phyloP scores from a whole-genome alignment of 2,888 invertebrate species.

The Dasypogon diadema region DNA sequence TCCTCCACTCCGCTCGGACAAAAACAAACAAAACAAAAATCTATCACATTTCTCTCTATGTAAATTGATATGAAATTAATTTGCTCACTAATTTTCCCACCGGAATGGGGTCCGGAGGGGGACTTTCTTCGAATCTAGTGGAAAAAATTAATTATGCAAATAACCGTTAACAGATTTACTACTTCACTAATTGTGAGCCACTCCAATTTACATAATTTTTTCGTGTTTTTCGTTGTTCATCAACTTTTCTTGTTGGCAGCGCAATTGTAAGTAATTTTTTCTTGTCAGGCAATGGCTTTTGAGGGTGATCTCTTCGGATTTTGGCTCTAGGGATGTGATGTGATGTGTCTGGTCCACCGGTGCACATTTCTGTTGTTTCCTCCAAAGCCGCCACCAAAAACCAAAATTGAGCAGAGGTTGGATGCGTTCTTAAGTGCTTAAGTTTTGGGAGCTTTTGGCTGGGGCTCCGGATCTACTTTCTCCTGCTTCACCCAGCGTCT shows the following conservation, averaged over 20 bases:
- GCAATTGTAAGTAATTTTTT: slow-evolving; percentile 9
- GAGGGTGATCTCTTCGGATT: slow-evolving; percentile 3
- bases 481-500: neutral
- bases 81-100: slow-evolving; percentile 29
- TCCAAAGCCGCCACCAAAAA: too few relatives aligned
- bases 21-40: slow-evolving; percentile 20
- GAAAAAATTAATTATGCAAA: slow-evolving; percentile 41
- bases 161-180: slow-evolving; percentile 44
- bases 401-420: too few relatives aligned
- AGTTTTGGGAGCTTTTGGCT: neutral
- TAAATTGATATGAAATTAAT: slow-evolving; percentile 37
- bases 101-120: slow-evolving; percentile 10
- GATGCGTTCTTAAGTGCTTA: neutral
- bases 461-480: neutral
- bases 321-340: too few relatives aligned
- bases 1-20: neutral
- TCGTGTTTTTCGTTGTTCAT: slow-evolving; percentile 25
- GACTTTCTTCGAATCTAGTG: neutral
- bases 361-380: too few relatives aligned
- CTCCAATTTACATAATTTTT: slow-evolving; percentile 28
- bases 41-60: slow-evolving; percentile 44
- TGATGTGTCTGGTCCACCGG: too few relatives aligned
- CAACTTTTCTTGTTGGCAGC: slow-evolving; percentile 8
- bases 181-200: slow-evolving; percentile 42
- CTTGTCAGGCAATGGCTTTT: neutral